Conservation (phyloP, 2,797 vertebrate genomes). For the Coregonus ussuriensis region DNA sequence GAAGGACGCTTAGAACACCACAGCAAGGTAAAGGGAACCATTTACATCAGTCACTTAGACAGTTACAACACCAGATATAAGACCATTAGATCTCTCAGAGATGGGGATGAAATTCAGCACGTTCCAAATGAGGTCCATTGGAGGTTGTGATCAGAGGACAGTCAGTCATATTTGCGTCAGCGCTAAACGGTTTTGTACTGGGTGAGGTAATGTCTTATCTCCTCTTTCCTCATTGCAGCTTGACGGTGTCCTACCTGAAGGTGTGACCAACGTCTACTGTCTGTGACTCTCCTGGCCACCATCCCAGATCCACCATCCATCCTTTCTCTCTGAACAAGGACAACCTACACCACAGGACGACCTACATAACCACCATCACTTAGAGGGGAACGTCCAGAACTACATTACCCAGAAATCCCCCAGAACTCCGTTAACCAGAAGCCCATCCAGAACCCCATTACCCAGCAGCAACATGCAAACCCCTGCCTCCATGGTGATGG, state of each 20-base stretch:
- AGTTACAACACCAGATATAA: not conserved
- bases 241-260: not conserved
- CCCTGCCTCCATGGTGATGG: slow-evolving; percentile 78
- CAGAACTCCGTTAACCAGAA: not conserved
- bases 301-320: not conserved
- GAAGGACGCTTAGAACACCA: not conserved
- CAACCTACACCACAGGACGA: not conserved
- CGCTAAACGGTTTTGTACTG: not conserved
- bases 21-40: not conserved
- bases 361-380: not conserved
- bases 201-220: not conserved
- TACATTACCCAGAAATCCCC: too few species aligned
- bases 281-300: not conserved
- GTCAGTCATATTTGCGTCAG: too few species aligned
- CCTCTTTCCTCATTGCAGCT: not conserved
- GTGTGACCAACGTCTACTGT: not conserved
- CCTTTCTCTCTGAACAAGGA: not conserved
- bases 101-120: not conserved
- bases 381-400: not conserved
- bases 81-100: not conserved
- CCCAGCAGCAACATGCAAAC: slow-evolving; percentile 69
- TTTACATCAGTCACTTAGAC: not conserved
- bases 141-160: not conserved
- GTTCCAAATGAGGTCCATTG: not conserved
- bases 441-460: not conserved